Evolutionary conservation across 2,888 invertebrate species (phyloP).

Genomic region (Pinctada fucata): DNA sequence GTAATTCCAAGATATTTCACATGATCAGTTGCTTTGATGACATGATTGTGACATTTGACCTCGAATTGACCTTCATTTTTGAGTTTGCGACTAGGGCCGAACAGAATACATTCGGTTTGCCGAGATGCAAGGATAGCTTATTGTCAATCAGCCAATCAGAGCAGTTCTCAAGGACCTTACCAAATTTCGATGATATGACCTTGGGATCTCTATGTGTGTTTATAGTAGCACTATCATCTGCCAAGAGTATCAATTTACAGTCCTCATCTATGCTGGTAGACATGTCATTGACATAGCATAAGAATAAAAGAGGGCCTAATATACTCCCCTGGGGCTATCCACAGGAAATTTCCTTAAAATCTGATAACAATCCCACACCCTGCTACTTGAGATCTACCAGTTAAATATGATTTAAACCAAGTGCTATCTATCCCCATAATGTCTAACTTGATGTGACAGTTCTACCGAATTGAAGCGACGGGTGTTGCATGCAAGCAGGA

Average conservation of each 20-base stretch:
- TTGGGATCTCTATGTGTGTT: neutral
- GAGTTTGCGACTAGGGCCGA: too few species aligned
- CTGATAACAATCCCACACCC: neutral
- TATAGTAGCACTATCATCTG: neutral
- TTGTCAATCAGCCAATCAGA: neutral
- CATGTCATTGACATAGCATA: neutral
- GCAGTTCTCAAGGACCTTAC: neutral
- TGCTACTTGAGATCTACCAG: neutral
- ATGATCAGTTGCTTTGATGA: too few species aligned
- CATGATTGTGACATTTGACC: too few species aligned
- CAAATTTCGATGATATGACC: neutral
- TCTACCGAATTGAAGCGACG: too few species aligned
- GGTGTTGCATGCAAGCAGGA: too few species aligned
- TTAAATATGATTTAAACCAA: conserved; percentile 1
- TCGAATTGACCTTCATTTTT: too few species aligned
- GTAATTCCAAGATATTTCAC: too few species aligned
- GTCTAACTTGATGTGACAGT: too few species aligned
- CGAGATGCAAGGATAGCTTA: too few species aligned
- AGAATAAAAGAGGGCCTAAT: neutral
- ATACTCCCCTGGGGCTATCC: neutral
- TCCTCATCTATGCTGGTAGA: neutral
- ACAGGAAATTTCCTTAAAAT: neutral
- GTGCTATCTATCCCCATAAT: neutral
- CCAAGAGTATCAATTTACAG: neutral
- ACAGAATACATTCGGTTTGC: too few species aligned